These are phyloP conservation scores for Virgularia gustaviana DNA, from an alignment of 92 coral and sea anemone species.

Conservation along the genomic window DNA sequence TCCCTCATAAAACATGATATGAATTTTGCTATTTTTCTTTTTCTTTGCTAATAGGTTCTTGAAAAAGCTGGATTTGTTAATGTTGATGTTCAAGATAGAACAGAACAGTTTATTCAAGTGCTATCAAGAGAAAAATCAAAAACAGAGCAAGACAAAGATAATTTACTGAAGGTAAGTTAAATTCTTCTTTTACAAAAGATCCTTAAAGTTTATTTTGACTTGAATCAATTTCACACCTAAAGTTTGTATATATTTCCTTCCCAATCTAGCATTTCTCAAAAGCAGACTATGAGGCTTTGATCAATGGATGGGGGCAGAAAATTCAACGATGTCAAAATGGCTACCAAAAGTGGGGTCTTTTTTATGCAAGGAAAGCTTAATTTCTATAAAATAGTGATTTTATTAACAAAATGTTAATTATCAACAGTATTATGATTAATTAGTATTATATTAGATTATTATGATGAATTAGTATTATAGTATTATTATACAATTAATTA, in stretches of 20 bases:
- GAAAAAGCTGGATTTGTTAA: slow-evolving; percentile 73
- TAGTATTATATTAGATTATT: background rate
- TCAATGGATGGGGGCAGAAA: slow-evolving; percentile 79
- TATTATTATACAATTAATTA: no score
- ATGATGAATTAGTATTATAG: no score
- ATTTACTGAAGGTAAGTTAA: slow-evolving; percentile 58
- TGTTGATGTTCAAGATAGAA: slow-evolving; percentile 70
- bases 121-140: slow-evolving; percentile 52
- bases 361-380: slow-evolving; percentile 65
- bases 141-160: slow-evolving; percentile 45
- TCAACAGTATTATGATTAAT: no score
- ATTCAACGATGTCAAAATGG: slow-evolving; percentile 74
- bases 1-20: slow-evolving; percentile 1
- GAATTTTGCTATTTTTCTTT: background rate
- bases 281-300: slow-evolving; percentile 71
- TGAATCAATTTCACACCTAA: no score
- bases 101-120: slow-evolving; percentile 60
- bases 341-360: slow-evolving; percentile 92
- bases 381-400: background rate
- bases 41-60: slow-evolving; percentile 42
- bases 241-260: no score
- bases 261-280: slow-evolving; percentile 63
- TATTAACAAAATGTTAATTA: background rate
- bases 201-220: no score
- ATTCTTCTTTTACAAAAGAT: background rate